Percentiles rank a stretch among this genome's conserved stretches.
Evolutionary conservation across 2,797 vertebrate species (phyloP).

Genomic region (Melanotaenia pygmaea): DNA sequence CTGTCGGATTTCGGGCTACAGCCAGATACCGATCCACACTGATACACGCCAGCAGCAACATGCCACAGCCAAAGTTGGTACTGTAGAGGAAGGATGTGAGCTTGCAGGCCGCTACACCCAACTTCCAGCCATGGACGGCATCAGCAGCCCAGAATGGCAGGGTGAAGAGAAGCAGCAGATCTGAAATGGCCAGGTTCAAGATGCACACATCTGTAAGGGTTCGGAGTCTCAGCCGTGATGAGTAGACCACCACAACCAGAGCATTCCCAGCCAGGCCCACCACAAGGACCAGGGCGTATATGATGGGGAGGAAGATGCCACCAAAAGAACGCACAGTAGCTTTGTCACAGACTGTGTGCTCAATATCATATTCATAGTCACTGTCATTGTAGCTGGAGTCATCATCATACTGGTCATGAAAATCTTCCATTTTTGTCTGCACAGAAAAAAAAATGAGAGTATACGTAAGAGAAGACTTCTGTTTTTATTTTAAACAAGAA

Average conservation of each 20-base stretch:
- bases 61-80: constrained; percentile 93
- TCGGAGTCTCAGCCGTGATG: constrained; percentile 85
- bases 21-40: constrained; percentile 89
- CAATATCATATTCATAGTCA: constrained; percentile 72
- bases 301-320: constrained; percentile 87
- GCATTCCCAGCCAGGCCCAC: constrained; percentile 90
- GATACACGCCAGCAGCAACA: constrained; percentile 94
- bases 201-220: constrained; percentile 92
- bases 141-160: constrained; percentile 93
- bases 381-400: constrained; percentile 60
- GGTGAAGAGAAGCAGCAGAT: constrained; percentile 90
- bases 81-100: constrained; percentile 89
- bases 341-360: constrained; percentile 89
- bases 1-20: constrained; percentile 60
- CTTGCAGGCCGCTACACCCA: constrained; percentile 88
- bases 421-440: constrained; percentile 61
- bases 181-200: constrained; percentile 90
- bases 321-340: constrained; percentile 88
- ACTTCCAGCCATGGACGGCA: constrained; percentile 89
- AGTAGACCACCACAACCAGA: constrained; percentile 88
- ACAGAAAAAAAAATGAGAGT: constrained; percentile 3
- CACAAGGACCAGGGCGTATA: constrained; percentile 87
- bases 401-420: constrained; percentile 45
- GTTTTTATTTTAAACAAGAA: neutral
- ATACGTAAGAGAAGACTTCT: neutral